Base-by-base conservation (phyloP, 2,113 vertebrate species). In the Myrmecophaga tridactyla region DNA sequence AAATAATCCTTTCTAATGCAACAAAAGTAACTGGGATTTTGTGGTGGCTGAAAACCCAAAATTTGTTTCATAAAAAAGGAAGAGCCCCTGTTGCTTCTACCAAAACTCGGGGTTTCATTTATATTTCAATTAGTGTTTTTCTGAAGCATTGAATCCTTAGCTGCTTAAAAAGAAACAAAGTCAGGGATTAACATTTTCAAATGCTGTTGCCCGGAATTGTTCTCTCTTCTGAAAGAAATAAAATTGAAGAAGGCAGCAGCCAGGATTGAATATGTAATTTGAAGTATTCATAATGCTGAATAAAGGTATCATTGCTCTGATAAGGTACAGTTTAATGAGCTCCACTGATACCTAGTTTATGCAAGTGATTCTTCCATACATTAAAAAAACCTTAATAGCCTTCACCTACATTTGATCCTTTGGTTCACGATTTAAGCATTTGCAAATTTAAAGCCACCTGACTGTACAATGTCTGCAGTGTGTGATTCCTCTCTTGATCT, bases 161-260 rank as follows among this genome's bases (percentile, higher is more conserved):
- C 18, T 82, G 0, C 86, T 94, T 94, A 77, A 95, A 80, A 83
- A 39, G 86, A 89, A 94, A 94, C 21, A 77, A 83, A 90, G 51
- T 72, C 43, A 56, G 20, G n/a, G 60, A 36, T 95, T 87, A 90
- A 80, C 89, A 53, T 72, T 93, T 97, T 87, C 84, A 92, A 92
- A 83, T 89, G 29, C 84, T 56, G 9, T 92, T 85, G n/a, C 76
- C 62, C 80, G 56, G 65, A 94, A 85, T 95, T 58, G 85, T 86
- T 95, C 63, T 89, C 25, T 94, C 43, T 95, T 91, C 81, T 88
- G 21, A 62, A 88, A n/a, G 94, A 88, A 92, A 43, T 90, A 76
- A 56, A 95, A 84, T 89, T 73, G 95, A 93, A 93, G 69, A 94
- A 96, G 96, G 96, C 86, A 92, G 69, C 70, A 89, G 70, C 70